Conservation (phyloP, 2,888 invertebrate genomes). For the Metalampra italica region DNA sequence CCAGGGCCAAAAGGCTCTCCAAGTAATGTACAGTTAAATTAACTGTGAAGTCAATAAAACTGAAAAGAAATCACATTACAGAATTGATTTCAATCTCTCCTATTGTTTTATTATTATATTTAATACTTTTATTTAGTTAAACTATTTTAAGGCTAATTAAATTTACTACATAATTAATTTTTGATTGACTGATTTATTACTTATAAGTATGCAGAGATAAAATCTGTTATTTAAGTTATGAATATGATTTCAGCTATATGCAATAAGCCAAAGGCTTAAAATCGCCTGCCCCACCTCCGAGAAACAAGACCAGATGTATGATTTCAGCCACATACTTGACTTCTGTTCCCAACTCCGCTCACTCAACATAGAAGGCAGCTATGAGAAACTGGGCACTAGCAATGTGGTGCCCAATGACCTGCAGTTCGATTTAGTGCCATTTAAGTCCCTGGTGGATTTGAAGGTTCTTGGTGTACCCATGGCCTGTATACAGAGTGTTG, state of each 20-base stretch:
- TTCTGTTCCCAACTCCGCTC: slow-evolving; percentile 87
- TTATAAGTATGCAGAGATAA: no score
- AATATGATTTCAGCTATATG: slow-evolving; percentile 83
- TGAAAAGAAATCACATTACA: no score
- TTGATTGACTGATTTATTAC: no score
- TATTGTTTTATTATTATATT: no score
- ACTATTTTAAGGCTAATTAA: no score
- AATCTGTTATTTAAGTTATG: neutral
- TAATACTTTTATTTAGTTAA: no score
- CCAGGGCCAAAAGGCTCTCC: no score
- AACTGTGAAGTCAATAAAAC: no score
- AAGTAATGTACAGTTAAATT: no score
- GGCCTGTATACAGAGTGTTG: slow-evolving; percentile 82
- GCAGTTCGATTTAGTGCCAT: slow-evolving; percentile 88
- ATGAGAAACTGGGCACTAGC: slow-evolving; percentile 85
- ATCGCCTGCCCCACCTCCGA: slow-evolving; percentile 91
- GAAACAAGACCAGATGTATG: slow-evolving; percentile 87
- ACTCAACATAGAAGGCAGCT: slow-evolving; percentile 83
- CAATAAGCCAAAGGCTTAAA: slow-evolving; percentile 93
- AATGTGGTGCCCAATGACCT: slow-evolving; percentile 90
- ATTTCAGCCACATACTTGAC: slow-evolving; percentile 94
- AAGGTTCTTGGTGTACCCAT: slow-evolving; percentile 83
- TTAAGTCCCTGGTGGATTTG: slow-evolving; percentile 86
- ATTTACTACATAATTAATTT: no score
- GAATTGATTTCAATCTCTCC: no score